These are phyloP conservation scores for Lamellibrachia luymesi DNA, from an alignment of 1,140 invertebrate genomes.

Conservation along the genomic window DNA sequence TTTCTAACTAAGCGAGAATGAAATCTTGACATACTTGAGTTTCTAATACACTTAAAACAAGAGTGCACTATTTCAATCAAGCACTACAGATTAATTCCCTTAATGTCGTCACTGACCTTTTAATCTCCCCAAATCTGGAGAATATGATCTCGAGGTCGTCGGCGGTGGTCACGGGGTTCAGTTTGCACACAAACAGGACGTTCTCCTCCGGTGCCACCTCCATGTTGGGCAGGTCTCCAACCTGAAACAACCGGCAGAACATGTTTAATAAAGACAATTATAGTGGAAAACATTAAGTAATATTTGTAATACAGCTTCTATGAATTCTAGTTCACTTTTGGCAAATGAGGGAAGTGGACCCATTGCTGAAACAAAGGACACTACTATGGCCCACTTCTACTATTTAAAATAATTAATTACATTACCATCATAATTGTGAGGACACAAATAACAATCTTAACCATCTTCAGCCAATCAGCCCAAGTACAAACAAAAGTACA, in stretches of 20 bases:
- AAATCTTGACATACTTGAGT: no score
- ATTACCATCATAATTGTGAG: background rate
- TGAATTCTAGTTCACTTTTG: no score
- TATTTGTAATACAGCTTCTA: no score
- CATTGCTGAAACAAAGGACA: no score
- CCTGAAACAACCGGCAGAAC: slow-evolving; percentile 32
- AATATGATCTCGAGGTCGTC: slow-evolving; percentile 98
- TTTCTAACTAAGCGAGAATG: no score
- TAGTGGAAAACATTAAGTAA: no score
- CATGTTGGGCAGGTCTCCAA: slow-evolving; percentile 95
- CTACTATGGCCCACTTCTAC: no score
- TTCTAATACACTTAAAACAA: background rate
- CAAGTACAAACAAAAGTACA: background rate
- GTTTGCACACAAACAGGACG: slow-evolving; percentile 98
- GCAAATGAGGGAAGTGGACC: no score
- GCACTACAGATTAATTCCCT: background rate
- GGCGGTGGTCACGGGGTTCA: slow-evolving; percentile 98
- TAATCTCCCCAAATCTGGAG: slow-evolving; percentile 91
- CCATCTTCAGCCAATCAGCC: background rate
- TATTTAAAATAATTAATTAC: background rate
- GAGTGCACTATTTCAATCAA: background rate
- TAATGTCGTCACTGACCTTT: slow-evolving; percentile 59
- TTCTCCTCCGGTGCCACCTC: slow-evolving; percentile 98
- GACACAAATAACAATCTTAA: background rate
- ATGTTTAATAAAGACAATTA: no score